Conservation (phyloP, 2,113 vertebrate genomes). For the Illadopsis cleaveri region DNA sequence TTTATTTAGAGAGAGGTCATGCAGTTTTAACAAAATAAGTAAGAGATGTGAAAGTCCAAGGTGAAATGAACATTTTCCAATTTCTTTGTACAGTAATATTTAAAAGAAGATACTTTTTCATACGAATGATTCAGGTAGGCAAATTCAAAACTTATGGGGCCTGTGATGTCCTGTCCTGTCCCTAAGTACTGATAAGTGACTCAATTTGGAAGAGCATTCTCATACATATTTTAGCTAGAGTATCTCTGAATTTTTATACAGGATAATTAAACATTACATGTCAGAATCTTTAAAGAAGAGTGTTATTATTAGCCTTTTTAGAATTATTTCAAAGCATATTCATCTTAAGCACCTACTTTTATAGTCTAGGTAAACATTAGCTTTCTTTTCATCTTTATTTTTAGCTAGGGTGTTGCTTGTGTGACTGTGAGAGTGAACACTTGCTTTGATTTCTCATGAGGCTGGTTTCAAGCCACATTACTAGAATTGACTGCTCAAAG, state of each 20-base stretch:
- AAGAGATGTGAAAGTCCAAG: background rate
- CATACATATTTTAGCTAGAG: background rate
- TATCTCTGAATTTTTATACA: background rate
- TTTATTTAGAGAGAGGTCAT: background rate
- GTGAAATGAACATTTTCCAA: background rate
- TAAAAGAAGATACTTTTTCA: background rate
- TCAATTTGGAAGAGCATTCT: background rate
- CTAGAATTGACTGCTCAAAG: background rate
- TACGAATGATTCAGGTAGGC: background rate
- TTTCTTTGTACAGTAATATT: background rate
- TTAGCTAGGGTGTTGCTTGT: background rate
- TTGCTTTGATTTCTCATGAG: constrained; percentile 10
- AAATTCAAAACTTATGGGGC: background rate
- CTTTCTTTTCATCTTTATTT: background rate
- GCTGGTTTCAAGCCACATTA: background rate
- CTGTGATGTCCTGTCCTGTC: background rate
- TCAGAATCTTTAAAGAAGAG: background rate
- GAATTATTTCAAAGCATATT: background rate
- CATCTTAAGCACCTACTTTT: background rate
- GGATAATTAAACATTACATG: background rate
- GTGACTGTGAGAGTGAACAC: background rate
- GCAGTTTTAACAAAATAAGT: background rate
- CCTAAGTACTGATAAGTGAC: background rate
- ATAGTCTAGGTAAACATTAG: background rate
- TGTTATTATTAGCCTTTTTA: background rate